Base-by-base conservation (phyloP, 2,888 invertebrate genomes). In the Volucella inanis region DNA sequence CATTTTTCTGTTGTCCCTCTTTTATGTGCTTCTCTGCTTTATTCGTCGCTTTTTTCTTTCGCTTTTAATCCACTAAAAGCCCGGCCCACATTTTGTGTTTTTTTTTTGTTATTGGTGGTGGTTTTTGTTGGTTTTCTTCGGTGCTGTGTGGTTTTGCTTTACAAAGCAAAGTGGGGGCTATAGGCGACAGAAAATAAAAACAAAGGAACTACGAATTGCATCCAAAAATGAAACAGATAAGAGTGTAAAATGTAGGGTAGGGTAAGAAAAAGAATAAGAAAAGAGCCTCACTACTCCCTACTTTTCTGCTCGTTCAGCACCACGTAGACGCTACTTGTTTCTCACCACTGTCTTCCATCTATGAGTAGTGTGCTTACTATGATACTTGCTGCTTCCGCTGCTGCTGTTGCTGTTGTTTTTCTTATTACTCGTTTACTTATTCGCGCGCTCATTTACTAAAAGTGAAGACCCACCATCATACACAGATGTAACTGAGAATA, bases 1-100 rank as follows among this genome's bases (percentile, higher is more conserved):
- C 72, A 78, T 78, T 83, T 77, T 67, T 82, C 71, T 55, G 77
- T 67, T 77, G 77, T 77, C 72, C 77, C 78, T 67, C 72, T 83
- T 83, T 78, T 72, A 62, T 72, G 39, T 67, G 54, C 61, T 77
- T 72, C 38, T 41, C 65, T 77, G 59, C 31, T 76, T 41, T 64
- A 43, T 59, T 41, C 18, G 49, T 54, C 11, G 31, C 47, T 71
- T 59, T 39, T 39, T 15, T 62, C 39, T 39, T 62, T 49, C 57
- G 38, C 45, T 64, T 82, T 78, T 72, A 67, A 72, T 82, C 49
- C 78, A 78, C 68, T 74, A 78, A 83, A 83, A 78, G 82, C 78
- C 82, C 82, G 78, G 82, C 82, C 82, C 82, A 78, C 82, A 71
- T 77, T 77, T 61, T 52, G 15, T 71, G 67, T 49, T 50, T 72